Percentiles rank a stretch among this genome's conserved stretches.
phyloP scores from a whole-genome alignment of 2,113 vertebrate genomes.

The Hippoglossus stenolepis region DNA sequence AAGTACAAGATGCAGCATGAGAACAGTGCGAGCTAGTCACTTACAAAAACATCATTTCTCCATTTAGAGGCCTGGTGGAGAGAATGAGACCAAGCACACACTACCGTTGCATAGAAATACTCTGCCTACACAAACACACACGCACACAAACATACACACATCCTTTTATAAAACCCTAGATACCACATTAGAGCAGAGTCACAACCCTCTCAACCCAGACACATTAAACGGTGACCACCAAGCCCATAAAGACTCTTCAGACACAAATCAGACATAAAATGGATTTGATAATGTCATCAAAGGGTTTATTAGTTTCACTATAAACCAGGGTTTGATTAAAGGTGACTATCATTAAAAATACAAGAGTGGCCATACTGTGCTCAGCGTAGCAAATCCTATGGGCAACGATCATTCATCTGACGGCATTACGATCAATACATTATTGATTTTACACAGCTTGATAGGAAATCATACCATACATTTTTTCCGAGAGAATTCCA shows the following conservation, averaged over 20 bases:
- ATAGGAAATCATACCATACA: slow-evolving; percentile 14
- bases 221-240: slow-evolving; percentile 61
- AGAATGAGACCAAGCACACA: slow-evolving; percentile 46
- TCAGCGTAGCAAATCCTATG: not conserved
- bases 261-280: slow-evolving; percentile 56
- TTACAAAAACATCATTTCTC: slow-evolving; percentile 61
- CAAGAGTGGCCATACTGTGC: slow-evolving; percentile 7
- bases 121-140: slow-evolving; percentile 13
- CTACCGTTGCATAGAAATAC: slow-evolving; percentile 62
- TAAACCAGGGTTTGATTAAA: slow-evolving; percentile 62
- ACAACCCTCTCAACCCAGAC: slow-evolving; percentile 44
- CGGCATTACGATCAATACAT: slow-evolving; percentile 20
- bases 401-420: slow-evolving; percentile 14
- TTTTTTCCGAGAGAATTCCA: slow-evolving; percentile 7
- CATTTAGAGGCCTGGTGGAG: slow-evolving; percentile 58
- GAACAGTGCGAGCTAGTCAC: slow-evolving; percentile 40
- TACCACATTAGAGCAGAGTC: slow-evolving; percentile 49
- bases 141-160: not conserved
- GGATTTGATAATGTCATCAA: slow-evolving; percentile 50
- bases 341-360: slow-evolving; percentile 47
- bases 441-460: slow-evolving; percentile 33
- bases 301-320: slow-evolving; percentile 45
- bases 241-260: slow-evolving; percentile 63
- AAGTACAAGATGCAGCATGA: slow-evolving; percentile 42
- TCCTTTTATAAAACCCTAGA: slow-evolving; percentile 37